These are phyloP conservation scores for Odobenus rosmarus DNA, from an alignment of 2,113 vertebrate genomes.

Conservation along the genomic window DNA sequence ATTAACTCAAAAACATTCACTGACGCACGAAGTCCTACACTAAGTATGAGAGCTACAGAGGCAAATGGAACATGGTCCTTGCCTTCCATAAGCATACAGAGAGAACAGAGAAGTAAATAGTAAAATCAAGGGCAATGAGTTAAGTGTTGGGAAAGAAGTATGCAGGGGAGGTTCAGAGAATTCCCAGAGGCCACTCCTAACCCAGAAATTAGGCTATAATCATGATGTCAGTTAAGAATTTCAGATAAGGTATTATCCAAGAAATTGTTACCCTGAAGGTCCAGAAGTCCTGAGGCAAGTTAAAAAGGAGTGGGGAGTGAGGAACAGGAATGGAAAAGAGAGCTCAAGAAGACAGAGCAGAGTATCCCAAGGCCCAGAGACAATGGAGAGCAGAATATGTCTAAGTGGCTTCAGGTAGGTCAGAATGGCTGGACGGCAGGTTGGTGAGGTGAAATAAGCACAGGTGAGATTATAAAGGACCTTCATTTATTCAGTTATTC, in stretches of 20 bases:
- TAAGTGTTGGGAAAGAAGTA: not conserved
- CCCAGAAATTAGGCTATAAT: not conserved
- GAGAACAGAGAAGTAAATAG: not conserved
- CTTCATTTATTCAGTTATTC: not conserved
- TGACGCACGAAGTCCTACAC: not conserved
- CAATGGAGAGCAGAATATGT: too few species aligned
- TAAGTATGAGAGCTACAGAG: not conserved
- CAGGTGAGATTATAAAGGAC: not conserved
- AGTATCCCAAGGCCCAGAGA: not conserved
- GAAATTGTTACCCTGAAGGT: not conserved
- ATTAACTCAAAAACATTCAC: not conserved
- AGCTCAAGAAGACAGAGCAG: not conserved
- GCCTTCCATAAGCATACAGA: rapidly evolving
- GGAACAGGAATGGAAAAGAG: not conserved
- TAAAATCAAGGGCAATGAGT: not conserved
- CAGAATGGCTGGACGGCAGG: not conserved
- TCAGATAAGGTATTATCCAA: not conserved
- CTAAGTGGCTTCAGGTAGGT: not conserved
- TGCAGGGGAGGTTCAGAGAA: not conserved
- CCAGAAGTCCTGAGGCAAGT: not conserved
- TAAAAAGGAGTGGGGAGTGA: not conserved
- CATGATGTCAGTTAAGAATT: not conserved
- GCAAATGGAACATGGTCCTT: not conserved
- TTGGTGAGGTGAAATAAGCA: not conserved
- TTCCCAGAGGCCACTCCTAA: not conserved